Base-by-base conservation (phyloP, 1,140 invertebrate genomes). In the Hylyphantes graminicola region DNA sequence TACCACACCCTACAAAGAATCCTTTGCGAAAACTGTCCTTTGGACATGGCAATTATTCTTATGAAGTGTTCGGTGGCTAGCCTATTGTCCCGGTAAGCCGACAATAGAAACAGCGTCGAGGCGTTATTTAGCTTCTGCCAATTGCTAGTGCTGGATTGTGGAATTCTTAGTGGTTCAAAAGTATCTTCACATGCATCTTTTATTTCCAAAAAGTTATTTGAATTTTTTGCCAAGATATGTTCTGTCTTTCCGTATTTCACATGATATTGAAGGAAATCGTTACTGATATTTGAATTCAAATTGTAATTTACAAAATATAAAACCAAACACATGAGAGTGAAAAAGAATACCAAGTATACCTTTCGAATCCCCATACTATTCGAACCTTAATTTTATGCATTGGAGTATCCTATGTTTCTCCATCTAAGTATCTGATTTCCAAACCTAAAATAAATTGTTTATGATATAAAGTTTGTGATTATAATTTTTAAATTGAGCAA, bases 1-100 rank as follows among this genome's bases (percentile, higher is more conserved):
- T n/a, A 50, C 85, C 81, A 87, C 7, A 85, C 53, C 54, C 55
- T 78, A 74, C 86, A 87, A n/a, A 80, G 85, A n/a, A 79, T 11
- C 17, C 68, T 35, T 64, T 48, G 15, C 5, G 12, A 11, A 15
- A 78, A 67, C 13, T 35, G 12, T n/a, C 81, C 85, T 54, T 86
- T 57, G 2, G 35, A 61, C 85, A 86, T 77, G 0, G 80, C 86
- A 6, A 86, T 9, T 13, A 87, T 53, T 21, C 86, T 17, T 15
- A 87, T 55, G n/a, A 68, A 86, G 9, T 13, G 7, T 4, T 79
- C 61, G n/a, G 13, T 17, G 8, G 51, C 55, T 8, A 55, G 5
- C 67, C 80, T 53, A 19, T 74, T 48, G 13, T 83, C 80, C 50
- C 15, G 17, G 11, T 83, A 65, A 12, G 72, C 63, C 2, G 80